phyloP scores from a whole-genome alignment of 2,113 vertebrate genomes.

The Trichechus manatus region DNA sequence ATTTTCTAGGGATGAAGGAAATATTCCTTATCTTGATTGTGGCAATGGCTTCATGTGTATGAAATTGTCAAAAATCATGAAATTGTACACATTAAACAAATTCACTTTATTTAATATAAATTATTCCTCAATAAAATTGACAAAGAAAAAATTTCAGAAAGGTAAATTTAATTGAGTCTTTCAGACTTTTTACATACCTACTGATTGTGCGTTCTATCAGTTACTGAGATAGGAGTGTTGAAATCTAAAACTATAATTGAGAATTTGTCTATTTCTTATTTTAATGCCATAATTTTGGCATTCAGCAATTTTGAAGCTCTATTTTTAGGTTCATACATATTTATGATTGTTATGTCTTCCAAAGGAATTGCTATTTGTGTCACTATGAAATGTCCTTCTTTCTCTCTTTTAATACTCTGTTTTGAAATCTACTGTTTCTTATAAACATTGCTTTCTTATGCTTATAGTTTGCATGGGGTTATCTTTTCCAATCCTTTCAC shows the following conservation, averaged over 20 bases:
- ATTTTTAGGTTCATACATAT: no score
- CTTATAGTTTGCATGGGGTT: not conserved
- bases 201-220: not conserved
- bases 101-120: not conserved
- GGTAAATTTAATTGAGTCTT: not conserved
- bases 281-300: conserved; percentile 47
- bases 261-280: conserved; percentile 31
- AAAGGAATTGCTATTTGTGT: no score
- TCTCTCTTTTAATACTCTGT: not conserved
- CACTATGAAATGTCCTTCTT: not conserved
- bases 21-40: not conserved
- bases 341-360: no score
- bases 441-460: not conserved
- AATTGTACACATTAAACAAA: not conserved
- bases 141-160: not conserved
- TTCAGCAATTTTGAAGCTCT: not conserved
- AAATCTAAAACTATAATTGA: not conserved
- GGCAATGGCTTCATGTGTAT: not conserved
- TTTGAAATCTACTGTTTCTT: not conserved
- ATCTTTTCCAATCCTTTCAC: not conserved
- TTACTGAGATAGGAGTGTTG: not conserved
- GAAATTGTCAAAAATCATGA: not conserved
- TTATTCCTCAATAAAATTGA: not conserved
- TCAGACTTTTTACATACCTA: not conserved
- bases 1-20: no score